Percentiles rank a stretch among this genome's conserved stretches.
Evolutionary conservation across 1,140 invertebrate genomes (phyloP).

Genomic region (Lucilia sericata): DNA sequence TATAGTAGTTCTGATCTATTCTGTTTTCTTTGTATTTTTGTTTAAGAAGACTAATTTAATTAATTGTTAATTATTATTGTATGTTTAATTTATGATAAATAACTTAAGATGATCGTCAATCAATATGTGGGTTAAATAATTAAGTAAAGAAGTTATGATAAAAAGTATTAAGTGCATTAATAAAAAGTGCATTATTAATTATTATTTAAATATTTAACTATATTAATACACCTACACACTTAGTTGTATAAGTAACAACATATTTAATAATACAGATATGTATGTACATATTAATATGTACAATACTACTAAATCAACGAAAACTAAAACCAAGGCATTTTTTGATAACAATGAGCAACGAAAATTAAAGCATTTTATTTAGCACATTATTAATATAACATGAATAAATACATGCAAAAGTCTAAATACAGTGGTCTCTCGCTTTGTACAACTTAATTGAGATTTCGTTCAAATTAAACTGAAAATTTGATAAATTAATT

Average conservation of each 20-base stretch:
- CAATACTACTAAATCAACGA: neutral
- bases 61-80: neutral
- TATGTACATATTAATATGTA: neutral
- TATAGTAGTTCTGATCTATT: neutral
- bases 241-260: neutral
- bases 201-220: neutral
- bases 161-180: conserved; percentile 22
- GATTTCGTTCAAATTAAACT: too few species aligned
- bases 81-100: neutral
- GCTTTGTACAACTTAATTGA: too few species aligned
- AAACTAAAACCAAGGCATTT: neutral
- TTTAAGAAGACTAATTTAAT: neutral
- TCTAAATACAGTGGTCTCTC: too few species aligned
- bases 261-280: neutral
- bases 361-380: conserved; percentile 21
- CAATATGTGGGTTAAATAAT: neutral
- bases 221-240: neutral
- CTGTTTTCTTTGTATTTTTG: neutral
- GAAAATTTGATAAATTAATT: too few species aligned
- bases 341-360: neutral
- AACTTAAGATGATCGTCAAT: neutral
- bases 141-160: neutral
- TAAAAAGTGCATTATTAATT: neutral
- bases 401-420: too few species aligned
- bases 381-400: neutral